Conservation (phyloP, 2,888 invertebrate genomes). For the Mimas tiliae region DNA sequence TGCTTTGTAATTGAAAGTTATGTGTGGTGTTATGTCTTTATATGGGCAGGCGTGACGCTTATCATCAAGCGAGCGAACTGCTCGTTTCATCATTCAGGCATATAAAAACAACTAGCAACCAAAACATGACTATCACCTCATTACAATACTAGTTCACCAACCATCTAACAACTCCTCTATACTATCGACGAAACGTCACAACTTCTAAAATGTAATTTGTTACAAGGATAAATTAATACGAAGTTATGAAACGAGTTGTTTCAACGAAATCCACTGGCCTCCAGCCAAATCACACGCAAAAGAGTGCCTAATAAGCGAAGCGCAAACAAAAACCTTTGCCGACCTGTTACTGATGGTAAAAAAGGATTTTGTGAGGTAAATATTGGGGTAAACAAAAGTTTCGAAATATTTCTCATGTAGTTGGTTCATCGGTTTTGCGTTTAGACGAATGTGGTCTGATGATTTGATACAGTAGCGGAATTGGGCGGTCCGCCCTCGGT, state of each 20-base stretch:
- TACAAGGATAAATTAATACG: constrained; percentile 7
- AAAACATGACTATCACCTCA: no score
- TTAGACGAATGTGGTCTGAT: not conserved
- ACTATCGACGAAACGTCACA: not conserved
- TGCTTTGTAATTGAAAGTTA: no score
- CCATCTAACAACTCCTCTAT: not conserved
- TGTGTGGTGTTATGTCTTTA: no score
- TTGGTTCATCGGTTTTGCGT: not conserved
- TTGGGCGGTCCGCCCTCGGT: no score
- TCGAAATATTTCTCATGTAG: not conserved
- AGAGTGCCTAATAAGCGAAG: constrained; percentile 37
- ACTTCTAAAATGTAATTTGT: not conserved
- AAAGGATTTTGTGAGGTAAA: constrained; percentile 34
- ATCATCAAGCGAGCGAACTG: no score
- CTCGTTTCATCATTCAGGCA: no score
- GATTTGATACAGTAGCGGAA: no score
- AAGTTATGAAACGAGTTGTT: constrained; percentile 22
- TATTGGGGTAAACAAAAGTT: constrained; percentile 18
- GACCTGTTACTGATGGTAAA: constrained; percentile 34
- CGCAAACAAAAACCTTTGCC: constrained; percentile 38
- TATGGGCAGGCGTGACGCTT: no score
- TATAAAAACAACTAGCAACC: no score
- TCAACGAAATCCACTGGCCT: constrained; percentile 36
- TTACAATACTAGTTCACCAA: not conserved
- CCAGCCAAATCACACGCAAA: constrained; percentile 42